Conservation (phyloP, 2,888 invertebrate genomes). For the Hedychridium roseum region DNA sequence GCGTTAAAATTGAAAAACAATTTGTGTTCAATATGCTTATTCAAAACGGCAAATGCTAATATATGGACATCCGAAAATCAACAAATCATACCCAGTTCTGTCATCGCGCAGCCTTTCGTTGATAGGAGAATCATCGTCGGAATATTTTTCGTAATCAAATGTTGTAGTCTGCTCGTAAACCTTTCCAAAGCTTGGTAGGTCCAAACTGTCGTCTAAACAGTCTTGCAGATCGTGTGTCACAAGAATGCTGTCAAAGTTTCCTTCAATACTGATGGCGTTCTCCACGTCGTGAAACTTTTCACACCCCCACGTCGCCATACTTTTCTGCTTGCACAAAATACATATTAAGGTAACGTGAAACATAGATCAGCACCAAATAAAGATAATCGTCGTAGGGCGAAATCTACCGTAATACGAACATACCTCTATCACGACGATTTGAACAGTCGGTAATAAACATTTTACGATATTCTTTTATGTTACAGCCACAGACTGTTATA, state of each 20-base stretch:
- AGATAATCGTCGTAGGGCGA: too few species aligned
- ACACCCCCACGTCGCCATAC: slow-evolving; percentile 63
- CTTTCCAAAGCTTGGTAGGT: slow-evolving; percentile 64
- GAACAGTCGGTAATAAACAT: too few species aligned
- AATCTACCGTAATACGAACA: too few species aligned
- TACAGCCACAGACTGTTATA: too few species aligned
- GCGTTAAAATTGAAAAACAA: too few species aligned
- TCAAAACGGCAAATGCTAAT: too few species aligned
- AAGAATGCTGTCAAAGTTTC: slow-evolving; percentile 62
- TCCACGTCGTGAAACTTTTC: slow-evolving; percentile 51
- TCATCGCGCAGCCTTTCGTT: slow-evolving; percentile 64
- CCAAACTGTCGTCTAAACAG: slow-evolving; percentile 65
- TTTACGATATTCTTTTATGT: too few species aligned
- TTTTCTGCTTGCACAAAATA: slow-evolving; percentile 50
- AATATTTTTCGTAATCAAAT: slow-evolving; percentile 58
- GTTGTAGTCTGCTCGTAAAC: slow-evolving; percentile 63
- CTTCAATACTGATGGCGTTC: slow-evolving; percentile 47
- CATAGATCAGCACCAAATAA: not conserved
- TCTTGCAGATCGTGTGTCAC: slow-evolving; percentile 67
- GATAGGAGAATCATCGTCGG: slow-evolving; percentile 61
- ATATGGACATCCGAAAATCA: too few species aligned
- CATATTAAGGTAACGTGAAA: slow-evolving; percentile 25
- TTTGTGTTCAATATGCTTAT: too few species aligned
- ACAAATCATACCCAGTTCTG: slow-evolving; percentile 63
- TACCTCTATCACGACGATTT: too few species aligned